A percentile compares a stretch with the other conserved stretches of the same genome.
These are phyloP conservation scores for Ceratosolen solmsi DNA, from an alignment of 1,140 invertebrate genomes.

Conservation along the genomic window DNA sequence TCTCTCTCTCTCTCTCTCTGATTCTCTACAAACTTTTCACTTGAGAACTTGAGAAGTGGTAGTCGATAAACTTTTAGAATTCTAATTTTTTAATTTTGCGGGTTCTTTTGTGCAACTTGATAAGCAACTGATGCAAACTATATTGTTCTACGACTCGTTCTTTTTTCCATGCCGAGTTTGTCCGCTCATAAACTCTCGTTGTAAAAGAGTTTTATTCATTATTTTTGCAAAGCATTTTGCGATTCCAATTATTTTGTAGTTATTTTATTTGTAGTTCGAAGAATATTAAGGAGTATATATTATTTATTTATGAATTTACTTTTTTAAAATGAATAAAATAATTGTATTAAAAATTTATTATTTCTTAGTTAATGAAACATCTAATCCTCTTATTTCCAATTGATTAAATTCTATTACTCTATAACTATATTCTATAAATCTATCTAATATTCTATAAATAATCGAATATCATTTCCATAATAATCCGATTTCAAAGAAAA, in stretches of 20 bases:
- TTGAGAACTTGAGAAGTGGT: background rate
- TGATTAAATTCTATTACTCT: too few species aligned
- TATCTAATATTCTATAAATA: background rate
- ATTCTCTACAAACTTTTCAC: background rate
- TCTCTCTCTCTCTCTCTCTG: background rate
- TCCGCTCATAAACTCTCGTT: too few species aligned
- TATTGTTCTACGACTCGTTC: background rate
- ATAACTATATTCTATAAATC: too few species aligned
- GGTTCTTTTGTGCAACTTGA: slow-evolving; percentile 23
- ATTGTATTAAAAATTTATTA: background rate
- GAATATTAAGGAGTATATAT: too few species aligned
- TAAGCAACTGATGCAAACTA: background rate
- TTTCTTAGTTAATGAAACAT: background rate
- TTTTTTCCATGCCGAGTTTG: background rate
- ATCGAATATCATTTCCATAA: background rate
- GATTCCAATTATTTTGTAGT: background rate
- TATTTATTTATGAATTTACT: too few species aligned
- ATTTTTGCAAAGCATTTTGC: background rate
- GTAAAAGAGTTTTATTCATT: background rate
- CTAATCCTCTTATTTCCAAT: too few species aligned
- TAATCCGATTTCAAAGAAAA: background rate
- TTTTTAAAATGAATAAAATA: too few species aligned
- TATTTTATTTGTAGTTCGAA: too few species aligned
- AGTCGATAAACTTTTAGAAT: slow-evolving; percentile 42
- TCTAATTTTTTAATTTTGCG: slow-evolving; percentile 50